Conservation (phyloP, 2,888 invertebrate species). For the Gandaritis pyraliata region DNA sequence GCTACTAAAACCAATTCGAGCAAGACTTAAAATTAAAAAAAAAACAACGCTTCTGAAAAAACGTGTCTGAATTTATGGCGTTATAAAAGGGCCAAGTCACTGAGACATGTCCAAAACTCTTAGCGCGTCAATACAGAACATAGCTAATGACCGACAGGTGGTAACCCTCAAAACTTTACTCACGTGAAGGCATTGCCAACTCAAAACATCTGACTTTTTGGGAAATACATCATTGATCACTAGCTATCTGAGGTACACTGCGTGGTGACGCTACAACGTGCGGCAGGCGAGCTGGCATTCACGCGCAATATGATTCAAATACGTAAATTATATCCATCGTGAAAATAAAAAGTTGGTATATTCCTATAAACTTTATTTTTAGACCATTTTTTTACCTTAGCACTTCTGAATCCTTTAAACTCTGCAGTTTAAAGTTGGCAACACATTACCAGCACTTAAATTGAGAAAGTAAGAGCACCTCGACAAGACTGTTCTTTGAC, state of each 20-base stretch:
- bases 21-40: constrained; percentile 17
- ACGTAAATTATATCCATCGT: too few relatives aligned
- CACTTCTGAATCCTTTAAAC: not conserved
- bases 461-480: constrained; percentile 56
- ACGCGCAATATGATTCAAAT: too few relatives aligned
- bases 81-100: constrained; percentile 28
- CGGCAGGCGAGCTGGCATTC: too few relatives aligned
- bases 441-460: constrained; percentile 47
- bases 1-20: not conserved
- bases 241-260: too few relatives aligned
- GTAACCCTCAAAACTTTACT: constrained; percentile 51
- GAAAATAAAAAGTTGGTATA: too few relatives aligned
- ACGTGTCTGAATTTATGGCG: constrained; percentile 23
- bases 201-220: not conserved
- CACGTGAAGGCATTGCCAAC: constrained; percentile 37
- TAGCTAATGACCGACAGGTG: constrained; percentile 58
- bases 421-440: constrained; percentile 18
- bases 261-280: too few relatives aligned
- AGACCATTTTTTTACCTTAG: not conserved
- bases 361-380: not conserved
- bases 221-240: not conserved
- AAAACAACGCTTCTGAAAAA: constrained; percentile 20
- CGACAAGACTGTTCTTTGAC: constrained; percentile 70
- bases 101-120: constrained; percentile 36
- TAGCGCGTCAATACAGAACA: constrained; percentile 32